Evolutionary conservation across 37 sponge, comb jelly and placozoan species (phyloP), one percentile per base, ranked within the genome.

Genomic region (Aplysina aerophoba): DNA sequence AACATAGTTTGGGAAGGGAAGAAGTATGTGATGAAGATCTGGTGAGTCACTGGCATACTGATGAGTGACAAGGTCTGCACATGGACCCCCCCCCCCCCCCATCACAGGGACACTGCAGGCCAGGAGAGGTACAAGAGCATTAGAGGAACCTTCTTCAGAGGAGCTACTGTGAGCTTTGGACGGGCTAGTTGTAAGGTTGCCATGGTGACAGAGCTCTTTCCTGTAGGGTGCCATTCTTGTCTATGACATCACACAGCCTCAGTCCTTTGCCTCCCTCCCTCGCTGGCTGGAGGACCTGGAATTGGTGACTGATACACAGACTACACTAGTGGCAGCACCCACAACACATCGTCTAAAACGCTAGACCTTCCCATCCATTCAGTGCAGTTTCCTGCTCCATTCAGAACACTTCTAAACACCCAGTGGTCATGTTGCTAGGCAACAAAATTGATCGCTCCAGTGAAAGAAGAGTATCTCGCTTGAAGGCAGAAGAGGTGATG

Each of bases 111-210:
- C 68, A 93, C 94, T 1, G 94, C 94, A 12, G 94, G 94, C 0
- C 94, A 93, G 61, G 94, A 93, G 83, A 88, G 94, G n/a, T 93
- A 88, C 82, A 84, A 88, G 41, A 82, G 88, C 20, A 85, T 93
- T n/a, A 22, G 94, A 44, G 87, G 82, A 30, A 83, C 87, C 27
- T 93, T 93, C 71, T 93, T 88, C 79, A 80, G 94, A 85, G 91
- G 93, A 87, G 93, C 93, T 0, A 89, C 84, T 35, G 93, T 89
- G 35, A 0, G 62, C 15, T 27, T 1, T 38, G 50, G 50, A 44
- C 6, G 50, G 50, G 50, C 50, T 44, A 44, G 50, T 44, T 44
- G 50, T 44, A 8, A 3, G 8, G 50, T 44, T 44, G 50, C 50
- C 50, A 44, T 44, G 50, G 50, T 8, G 8, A 44, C 50, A 44